Evolutionary conservation across 64 coral and sea anemone genomes (phyloP).

Genomic region (Actinia tenebrosa): DNA sequence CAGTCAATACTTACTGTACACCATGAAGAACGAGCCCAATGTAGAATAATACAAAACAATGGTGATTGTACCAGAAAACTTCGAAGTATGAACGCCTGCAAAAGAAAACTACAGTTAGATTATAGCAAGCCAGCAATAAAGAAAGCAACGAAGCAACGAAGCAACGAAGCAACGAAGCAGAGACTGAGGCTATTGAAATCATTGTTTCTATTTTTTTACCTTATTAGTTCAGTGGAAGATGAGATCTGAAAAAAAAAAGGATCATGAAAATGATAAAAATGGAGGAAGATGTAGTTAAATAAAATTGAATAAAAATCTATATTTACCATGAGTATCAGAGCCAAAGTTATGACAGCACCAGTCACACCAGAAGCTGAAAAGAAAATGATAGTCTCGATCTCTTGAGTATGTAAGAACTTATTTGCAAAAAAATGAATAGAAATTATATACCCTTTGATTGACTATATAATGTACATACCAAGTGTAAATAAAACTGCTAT

Average conservation of each 20-base stretch:
- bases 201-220: slow-evolving; percentile 14
- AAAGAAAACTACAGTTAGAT: not conserved
- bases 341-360: slow-evolving; percentile 76
- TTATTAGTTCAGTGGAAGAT: slow-evolving; percentile 82
- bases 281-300: not conserved
- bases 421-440: not conserved
- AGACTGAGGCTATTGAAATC: too few relatives aligned
- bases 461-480: slow-evolving; percentile 4
- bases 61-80: slow-evolving; percentile 89
- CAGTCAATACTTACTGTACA: slow-evolving; percentile 59
- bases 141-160: too few relatives aligned
- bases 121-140: too few relatives aligned
- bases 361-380: slow-evolving; percentile 80
- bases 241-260: slow-evolving; percentile 37
- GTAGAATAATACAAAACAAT: slow-evolving; percentile 86
- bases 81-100: slow-evolving; percentile 85
- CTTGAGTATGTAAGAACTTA: too few relatives aligned
- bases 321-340: slow-evolving; percentile 88
- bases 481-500: slow-evolving; percentile 40
- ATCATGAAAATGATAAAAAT: not conserved
- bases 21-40: slow-evolving; percentile 76
- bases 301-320: not conserved
- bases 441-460: not conserved
- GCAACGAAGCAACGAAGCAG: too few relatives aligned
- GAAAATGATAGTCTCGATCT: not conserved